Evolutionary conservation across 1,140 invertebrate genomes (phyloP).

Genomic region (Eulimnadia texana): DNA sequence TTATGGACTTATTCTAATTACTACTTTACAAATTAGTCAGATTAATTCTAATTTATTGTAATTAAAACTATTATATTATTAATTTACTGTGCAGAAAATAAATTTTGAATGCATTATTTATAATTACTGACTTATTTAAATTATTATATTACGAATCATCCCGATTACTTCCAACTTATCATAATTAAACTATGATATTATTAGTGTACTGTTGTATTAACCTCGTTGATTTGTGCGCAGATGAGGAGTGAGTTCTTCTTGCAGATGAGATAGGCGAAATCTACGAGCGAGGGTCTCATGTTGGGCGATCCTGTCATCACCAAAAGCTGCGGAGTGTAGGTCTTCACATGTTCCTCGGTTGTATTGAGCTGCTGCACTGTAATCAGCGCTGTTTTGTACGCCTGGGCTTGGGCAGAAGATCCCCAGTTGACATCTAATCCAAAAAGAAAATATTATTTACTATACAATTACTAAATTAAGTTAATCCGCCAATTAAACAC

Average conservation of each 20-base stretch:
- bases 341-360: slow-evolving; percentile 43
- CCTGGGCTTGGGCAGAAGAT: slow-evolving; percentile 41
- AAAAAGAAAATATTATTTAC: slow-evolving; percentile 6
- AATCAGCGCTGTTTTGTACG: slow-evolving; percentile 36
- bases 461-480: neutral
- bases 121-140: no score
- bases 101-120: no score
- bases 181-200: neutral
- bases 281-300: slow-evolving; percentile 37
- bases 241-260: slow-evolving; percentile 42
- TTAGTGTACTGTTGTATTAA: slow-evolving; percentile 21
- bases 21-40: no score
- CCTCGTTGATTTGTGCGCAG: slow-evolving; percentile 40
- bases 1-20: no score
- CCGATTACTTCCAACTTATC: no score
- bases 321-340: slow-evolving; percentile 44
- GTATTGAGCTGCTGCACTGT: slow-evolving; percentile 33
- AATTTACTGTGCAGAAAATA: no score
- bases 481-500: neutral
- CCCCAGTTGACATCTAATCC: slow-evolving; percentile 44
- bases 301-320: slow-evolving; percentile 38
- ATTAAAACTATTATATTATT: no score
- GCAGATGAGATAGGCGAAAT: slow-evolving; percentile 41
- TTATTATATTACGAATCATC: no score
- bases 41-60: no score